Evolutionary conservation across 1,140 invertebrate species (phyloP).

Genomic region (Drosophila takahashii): DNA sequence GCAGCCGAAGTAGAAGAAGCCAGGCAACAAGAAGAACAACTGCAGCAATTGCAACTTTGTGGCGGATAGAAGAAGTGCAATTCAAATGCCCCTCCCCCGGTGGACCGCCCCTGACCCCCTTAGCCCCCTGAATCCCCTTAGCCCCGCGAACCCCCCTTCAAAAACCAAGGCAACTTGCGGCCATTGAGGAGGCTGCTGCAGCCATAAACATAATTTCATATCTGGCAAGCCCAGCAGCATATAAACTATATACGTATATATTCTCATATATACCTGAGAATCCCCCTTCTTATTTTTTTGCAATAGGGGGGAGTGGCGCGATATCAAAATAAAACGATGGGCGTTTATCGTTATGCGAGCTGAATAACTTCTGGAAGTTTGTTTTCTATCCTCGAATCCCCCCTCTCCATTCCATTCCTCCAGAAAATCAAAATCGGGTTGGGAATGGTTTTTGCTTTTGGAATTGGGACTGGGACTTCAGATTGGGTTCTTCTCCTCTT

Average conservation of each 20-base stretch:
- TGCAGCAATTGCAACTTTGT: constrained; percentile 71
- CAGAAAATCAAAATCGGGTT: too few species aligned
- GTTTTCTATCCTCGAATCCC: constrained; percentile 58
- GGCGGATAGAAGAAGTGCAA: constrained; percentile 71
- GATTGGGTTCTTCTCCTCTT: too few species aligned
- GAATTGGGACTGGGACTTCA: constrained; percentile 3
- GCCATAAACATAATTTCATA: constrained; percentile 80
- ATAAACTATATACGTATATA: constrained; percentile 59
- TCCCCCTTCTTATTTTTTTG: neutral
- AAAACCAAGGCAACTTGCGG: constrained; percentile 24
- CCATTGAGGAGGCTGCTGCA: constrained; percentile 37
- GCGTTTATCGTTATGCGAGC: constrained; percentile 82
- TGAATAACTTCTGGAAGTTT: constrained; percentile 82
- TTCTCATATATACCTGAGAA: constrained; percentile 15
- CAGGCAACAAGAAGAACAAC: constrained; percentile 32
- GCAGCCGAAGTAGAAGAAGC: constrained; percentile 17
- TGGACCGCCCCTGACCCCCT: constrained; percentile 1
- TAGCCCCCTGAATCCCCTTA: neutral
- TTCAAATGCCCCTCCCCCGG: constrained; percentile 58
- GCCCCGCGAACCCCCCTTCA: neutral
- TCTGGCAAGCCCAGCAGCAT: constrained; percentile 70
- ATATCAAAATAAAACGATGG: constrained; percentile 80
- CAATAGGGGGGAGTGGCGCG: constrained; percentile 47
- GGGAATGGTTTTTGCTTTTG: neutral
- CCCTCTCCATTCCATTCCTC: neutral